These are phyloP conservation scores for Bagarius yarrelli DNA, from an alignment of 2,113 vertebrate genomes.

Conservation along the genomic window DNA sequence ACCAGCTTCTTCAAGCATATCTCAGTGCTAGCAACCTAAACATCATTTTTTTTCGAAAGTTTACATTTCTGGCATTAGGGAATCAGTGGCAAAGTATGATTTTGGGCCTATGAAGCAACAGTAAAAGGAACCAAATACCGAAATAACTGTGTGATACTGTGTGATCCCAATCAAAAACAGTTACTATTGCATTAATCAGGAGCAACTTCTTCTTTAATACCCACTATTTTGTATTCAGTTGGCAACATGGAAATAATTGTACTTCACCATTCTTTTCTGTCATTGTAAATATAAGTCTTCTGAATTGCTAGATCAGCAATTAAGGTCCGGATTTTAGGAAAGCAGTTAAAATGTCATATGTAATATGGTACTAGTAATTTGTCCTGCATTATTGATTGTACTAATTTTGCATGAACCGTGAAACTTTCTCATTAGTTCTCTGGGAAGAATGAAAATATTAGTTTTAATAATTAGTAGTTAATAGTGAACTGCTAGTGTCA, in stretches of 20 bases:
- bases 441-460: no score
- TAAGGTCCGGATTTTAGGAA: no score
- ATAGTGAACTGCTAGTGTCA: no score
- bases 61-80: slow-evolving; percentile 43
- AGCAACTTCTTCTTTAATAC: slow-evolving; percentile 41
- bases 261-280: slow-evolving; percentile 41
- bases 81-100: slow-evolving; percentile 12
- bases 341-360: no score
- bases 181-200: slow-evolving; percentile 40
- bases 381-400: no score
- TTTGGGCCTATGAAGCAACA: slow-evolving; percentile 41
- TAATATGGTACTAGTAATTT: no score
- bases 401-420: no score
- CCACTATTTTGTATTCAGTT: slow-evolving; percentile 25
- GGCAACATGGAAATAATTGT: slow-evolving; percentile 38
- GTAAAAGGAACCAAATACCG: slow-evolving; percentile 47
- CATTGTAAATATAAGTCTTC: no score
- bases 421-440: no score
- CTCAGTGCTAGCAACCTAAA: slow-evolving; percentile 11
- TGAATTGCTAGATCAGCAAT: no score
- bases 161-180: background rate
- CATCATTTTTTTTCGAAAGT: slow-evolving; percentile 32
- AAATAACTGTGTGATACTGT: slow-evolving; percentile 38
- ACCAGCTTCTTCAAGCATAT: background rate
- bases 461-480: no score